Evolutionary conservation across 2,888 invertebrate genomes (phyloP).

Genomic region (Oxyteleia sp.): DNA sequence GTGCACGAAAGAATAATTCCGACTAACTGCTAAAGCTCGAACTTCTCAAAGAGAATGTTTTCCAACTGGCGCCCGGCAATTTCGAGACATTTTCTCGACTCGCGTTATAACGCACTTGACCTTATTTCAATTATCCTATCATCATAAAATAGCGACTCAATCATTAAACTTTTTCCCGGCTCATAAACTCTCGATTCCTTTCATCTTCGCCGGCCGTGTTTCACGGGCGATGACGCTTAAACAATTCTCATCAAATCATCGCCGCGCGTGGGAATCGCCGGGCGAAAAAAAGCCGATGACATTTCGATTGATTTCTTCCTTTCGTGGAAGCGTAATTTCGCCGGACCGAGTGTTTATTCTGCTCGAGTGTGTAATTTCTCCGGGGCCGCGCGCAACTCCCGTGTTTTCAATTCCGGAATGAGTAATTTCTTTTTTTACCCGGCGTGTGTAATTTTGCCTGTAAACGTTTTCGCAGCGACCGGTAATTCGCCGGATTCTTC

Average conservation of each 20-base stretch:
- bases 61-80: no score
- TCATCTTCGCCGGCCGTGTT: neutral
- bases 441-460: constrained; percentile 44
- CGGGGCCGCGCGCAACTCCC: constrained; percentile 4
- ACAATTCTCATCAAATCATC: constrained; percentile 17
- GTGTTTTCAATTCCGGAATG: constrained; percentile 19
- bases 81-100: no score
- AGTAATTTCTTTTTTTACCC: constrained; percentile 11
- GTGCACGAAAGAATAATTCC: no score
- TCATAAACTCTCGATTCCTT: neutral
- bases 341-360: constrained; percentile 16
- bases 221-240: neutral
- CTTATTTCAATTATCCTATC: neutral
- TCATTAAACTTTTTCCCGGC: neutral
- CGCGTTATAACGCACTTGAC: neutral
- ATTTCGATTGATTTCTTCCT: constrained; percentile 45
- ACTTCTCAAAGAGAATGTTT: no score
- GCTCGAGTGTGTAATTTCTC: no score
- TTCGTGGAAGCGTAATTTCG: constrained; percentile 33
- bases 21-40: no score
- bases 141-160: neutral
- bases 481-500: constrained; percentile 25
- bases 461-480: constrained; percentile 14
- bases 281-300: constrained; percentile 20
- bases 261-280: neutral